These are phyloP conservation scores for Drosophila putrida DNA, from an alignment of 2,888 invertebrate species.

Conservation along the genomic window DNA sequence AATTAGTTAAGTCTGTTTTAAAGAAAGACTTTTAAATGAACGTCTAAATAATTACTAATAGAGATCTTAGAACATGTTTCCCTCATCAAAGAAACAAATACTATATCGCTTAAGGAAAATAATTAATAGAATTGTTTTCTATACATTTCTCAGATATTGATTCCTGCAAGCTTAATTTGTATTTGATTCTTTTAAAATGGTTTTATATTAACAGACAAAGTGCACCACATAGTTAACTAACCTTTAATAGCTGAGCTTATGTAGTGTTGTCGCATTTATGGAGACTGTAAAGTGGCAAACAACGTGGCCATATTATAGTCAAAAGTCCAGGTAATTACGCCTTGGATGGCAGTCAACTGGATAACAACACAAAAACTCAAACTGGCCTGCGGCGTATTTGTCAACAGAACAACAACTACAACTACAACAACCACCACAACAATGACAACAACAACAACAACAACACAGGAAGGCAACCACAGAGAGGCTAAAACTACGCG, in stretches of 20 bases:
- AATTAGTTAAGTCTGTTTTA: too few species aligned
- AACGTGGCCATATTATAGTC: slow-evolving; percentile 71
- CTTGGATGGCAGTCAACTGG: slow-evolving; percentile 57
- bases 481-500: slow-evolving; percentile 67
- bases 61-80: too few species aligned
- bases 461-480: slow-evolving; percentile 27
- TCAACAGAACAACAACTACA: slow-evolving; percentile 55
- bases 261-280: slow-evolving; percentile 29
- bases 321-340: slow-evolving; percentile 76
- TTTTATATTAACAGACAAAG: slow-evolving; percentile 18
- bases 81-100: too few species aligned
- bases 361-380: slow-evolving; percentile 59
- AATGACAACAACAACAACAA: slow-evolving; percentile 13
- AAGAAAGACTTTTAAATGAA: too few species aligned
- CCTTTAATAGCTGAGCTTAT: neutral
- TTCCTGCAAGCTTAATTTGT: too few species aligned
- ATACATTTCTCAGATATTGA: too few species aligned
- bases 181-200: neutral
- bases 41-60: too few species aligned
- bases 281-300: slow-evolving; percentile 64
- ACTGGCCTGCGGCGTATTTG: slow-evolving; percentile 71
- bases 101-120: too few species aligned
- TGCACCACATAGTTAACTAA: slow-evolving; percentile 50
- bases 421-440: slow-evolving; percentile 13
- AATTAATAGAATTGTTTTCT: too few species aligned